Base-by-base conservation (phyloP, 2,888 invertebrate genomes). In the Agonopterix subpropinquella region DNA sequence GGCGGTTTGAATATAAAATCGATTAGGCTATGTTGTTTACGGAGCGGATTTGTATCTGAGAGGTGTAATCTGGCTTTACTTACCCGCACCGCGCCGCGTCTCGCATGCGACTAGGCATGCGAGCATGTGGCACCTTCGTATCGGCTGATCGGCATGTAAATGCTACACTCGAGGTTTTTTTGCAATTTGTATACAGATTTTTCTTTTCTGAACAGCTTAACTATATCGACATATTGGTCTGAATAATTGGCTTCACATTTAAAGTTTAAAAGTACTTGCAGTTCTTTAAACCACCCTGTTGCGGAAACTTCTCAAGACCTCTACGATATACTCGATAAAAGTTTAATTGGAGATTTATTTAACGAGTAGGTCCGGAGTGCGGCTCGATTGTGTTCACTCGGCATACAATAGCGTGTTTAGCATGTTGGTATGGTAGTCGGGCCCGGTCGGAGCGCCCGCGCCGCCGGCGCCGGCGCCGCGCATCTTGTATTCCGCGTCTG, bases 1-100 rank as follows among this genome's bases (percentile, higher is more conserved):
- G 56, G 49, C 43, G 48, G 41, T 41, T 47, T 49, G 5, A 52
- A 60, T 55, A 55, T 53, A 59, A 66, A 68, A 80, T 78, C 75
- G 73, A 80, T 78, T 73, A 68, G 59, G 53, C 58, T 61, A 62
- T 65, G 67, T 75, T 77, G 74, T 81, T 79, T 76, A 73, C 68
- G 58, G 55, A 69, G 72, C 53, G 65, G 69, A 77, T 80, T 79
- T 75, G 70, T 78, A 80, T 78, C 77, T 57, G 57, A 62, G 57
- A 62, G 65, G 59, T 69, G 67, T 73, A 74, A 80, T 80, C 76
- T 75, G 61, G 49, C 48, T 47, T 55, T 52, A 49, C 49, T 44
- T 8, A 8, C 8, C 13, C 45, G 47, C 46, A 39, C 45, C 37
- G 44, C 52, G 49, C 13, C 45, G 47, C 46, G 42, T 47, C 37